phyloP scores from a whole-genome alignment of 2,888 invertebrate genomes.

The Bibio marci region DNA sequence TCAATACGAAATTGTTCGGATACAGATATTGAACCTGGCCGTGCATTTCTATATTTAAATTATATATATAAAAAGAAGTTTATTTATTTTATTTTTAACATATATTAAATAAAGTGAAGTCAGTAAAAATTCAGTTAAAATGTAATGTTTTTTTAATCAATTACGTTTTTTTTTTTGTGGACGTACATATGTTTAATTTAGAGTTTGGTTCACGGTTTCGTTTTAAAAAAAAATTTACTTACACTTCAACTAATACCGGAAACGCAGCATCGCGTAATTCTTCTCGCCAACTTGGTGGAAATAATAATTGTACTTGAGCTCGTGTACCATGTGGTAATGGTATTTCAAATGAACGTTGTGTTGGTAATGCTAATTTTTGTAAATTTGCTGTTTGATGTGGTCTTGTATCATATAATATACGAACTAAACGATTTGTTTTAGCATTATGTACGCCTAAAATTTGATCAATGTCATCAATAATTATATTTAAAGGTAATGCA shows the following conservation, averaged over 20 bases:
- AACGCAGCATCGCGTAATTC: conserved; percentile 74
- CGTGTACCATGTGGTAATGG: conserved; percentile 67
- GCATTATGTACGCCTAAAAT: background rate
- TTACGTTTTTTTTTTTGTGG: background rate
- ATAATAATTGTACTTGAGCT: conserved; percentile 72
- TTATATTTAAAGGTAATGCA: no score
- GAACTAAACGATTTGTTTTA: conserved; percentile 51
- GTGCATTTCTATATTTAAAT: conserved; percentile 53
- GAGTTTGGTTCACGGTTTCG: no score
- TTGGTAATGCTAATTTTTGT: conserved; percentile 66
- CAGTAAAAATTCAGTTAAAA: no score
- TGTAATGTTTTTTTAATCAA: background rate
- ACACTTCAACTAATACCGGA: conserved; percentile 78
- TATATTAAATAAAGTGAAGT: no score
- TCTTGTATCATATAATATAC: conserved; percentile 60
- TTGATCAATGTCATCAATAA: background rate
- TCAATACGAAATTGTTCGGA: conserved; percentile 73
- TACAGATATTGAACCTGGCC: conserved; percentile 81
- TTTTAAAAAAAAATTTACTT: conserved; percentile 23
- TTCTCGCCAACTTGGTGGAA: conserved; percentile 79
- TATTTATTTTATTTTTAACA: no score
- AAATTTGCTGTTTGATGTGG: conserved; percentile 46
- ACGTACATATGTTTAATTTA: no score
- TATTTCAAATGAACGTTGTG: conserved; percentile 66
- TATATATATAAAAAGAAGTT: background rate